phyloP scores from a whole-genome alignment of 2,797 vertebrate species.

The Leptatherina wallacei region DNA sequence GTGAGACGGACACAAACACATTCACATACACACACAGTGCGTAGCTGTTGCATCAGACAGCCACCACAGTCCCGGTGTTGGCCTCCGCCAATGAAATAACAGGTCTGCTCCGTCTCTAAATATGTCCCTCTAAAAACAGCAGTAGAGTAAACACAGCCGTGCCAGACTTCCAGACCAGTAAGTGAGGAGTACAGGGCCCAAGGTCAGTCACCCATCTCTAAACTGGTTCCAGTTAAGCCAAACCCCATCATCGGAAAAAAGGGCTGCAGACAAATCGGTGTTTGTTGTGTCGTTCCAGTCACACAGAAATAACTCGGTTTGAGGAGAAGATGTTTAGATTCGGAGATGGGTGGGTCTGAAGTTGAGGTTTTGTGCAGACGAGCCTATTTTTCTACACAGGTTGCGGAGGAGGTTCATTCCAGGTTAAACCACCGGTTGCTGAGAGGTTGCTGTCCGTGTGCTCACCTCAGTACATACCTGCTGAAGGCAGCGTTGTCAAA shows the following conservation, averaged over 20 bases:
- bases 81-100: constrained; percentile 80
- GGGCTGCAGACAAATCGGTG: constrained; percentile 48
- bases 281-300: constrained; percentile 54
- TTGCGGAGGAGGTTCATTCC: constrained; percentile 51
- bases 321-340: constrained; percentile 65
- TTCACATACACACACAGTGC: background rate
- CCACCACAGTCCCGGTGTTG: constrained; percentile 61
- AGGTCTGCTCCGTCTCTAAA: constrained; percentile 81
- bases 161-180: constrained; percentile 75
- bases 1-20: constrained; percentile 29
- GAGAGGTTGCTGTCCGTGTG: background rate
- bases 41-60: constrained; percentile 77
- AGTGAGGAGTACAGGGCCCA: constrained; percentile 71
- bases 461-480: constrained; percentile 2
- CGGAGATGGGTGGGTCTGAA: constrained; percentile 53
- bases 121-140: constrained; percentile 79
- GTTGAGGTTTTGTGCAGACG: constrained; percentile 61
- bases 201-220: constrained; percentile 72
- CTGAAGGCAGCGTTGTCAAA: too few relatives aligned
- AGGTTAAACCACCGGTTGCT: constrained; percentile 49
- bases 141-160: constrained; percentile 76
- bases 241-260: constrained; percentile 51
- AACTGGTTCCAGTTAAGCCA: constrained; percentile 73
- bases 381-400: constrained; percentile 44
- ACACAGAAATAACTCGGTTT: constrained; percentile 63